phyloP scores from a whole-genome alignment of 2,888 invertebrate species.

The Brenthis ino region DNA sequence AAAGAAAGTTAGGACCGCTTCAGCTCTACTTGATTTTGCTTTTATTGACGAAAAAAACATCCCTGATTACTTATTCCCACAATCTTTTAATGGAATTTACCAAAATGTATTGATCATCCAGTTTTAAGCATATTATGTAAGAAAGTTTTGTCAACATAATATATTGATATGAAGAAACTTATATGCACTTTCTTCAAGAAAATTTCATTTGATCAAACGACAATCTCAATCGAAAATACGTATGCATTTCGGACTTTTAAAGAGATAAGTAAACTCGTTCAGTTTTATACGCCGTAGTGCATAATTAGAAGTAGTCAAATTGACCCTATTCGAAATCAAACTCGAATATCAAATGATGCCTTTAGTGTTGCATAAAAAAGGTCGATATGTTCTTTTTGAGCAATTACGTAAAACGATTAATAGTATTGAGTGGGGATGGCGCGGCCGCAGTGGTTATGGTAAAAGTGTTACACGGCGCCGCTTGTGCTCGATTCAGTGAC shows the following conservation, averaged over 20 bases:
- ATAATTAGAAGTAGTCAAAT: slow-evolving; percentile 46
- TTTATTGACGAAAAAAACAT: slow-evolving; percentile 52
- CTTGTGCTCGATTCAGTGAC: slow-evolving; percentile 71
- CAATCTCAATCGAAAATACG: too few relatives aligned
- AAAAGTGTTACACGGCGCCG: slow-evolving; percentile 73
- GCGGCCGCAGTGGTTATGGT: slow-evolving; percentile 62
- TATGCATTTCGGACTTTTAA: too few relatives aligned
- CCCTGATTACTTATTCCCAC: slow-evolving; percentile 31
- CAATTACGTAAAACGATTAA: slow-evolving; percentile 74
- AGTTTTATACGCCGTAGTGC: slow-evolving; percentile 17
- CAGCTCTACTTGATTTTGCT: slow-evolving; percentile 40
- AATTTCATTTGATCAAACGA: too few relatives aligned
- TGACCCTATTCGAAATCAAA: slow-evolving; percentile 64
- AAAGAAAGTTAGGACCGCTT: slow-evolving; percentile 72
- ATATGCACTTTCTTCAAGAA: too few relatives aligned
- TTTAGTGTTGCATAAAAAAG: slow-evolving; percentile 72
- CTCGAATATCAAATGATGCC: slow-evolving; percentile 66
- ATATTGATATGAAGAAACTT: too few relatives aligned
- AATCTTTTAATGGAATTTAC: too few relatives aligned
- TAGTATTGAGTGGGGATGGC: slow-evolving; percentile 55
- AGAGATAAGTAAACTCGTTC: slow-evolving; percentile 3
- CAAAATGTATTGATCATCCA: too few relatives aligned
- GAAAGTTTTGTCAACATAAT: too few relatives aligned
- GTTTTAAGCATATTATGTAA: too few relatives aligned
- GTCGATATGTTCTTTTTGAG: slow-evolving; percentile 68